phyloP scores from a whole-genome alignment of 2,888 invertebrate genomes.

The Parapristionchus giblindavisi region DNA sequence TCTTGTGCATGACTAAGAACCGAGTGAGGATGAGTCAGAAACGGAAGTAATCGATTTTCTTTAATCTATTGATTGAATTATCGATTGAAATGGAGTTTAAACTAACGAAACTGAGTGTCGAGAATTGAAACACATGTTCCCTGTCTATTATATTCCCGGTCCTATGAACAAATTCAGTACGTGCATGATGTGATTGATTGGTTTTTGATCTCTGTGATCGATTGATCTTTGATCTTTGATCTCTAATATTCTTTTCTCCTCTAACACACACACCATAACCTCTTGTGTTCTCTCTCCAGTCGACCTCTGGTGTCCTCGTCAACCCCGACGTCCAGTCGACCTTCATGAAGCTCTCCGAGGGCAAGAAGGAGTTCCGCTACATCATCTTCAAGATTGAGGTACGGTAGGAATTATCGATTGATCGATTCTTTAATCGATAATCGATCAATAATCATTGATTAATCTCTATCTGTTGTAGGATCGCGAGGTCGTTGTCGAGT shows the following conservation, averaged over 20 bases:
- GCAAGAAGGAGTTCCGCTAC: slow-evolving; percentile 67
- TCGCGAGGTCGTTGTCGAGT: slow-evolving; percentile 68
- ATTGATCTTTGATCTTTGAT: slow-evolving; percentile 17
- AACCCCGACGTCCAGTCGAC: slow-evolving; percentile 69
- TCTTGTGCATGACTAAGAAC: slow-evolving; percentile 34
- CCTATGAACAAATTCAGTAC: background rate
- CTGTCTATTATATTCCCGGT: slow-evolving; percentile 14
- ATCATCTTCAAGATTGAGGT: slow-evolving; percentile 70
- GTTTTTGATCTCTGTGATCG: background rate
- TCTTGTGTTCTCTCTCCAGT: slow-evolving; percentile 39
- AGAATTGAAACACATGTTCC: no score
- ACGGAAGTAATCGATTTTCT: background rate
- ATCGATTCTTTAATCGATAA: no score
- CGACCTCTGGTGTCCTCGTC: slow-evolving; percentile 68
- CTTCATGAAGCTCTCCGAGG: slow-evolving; percentile 69
- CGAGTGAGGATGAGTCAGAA: slow-evolving; percentile 1
- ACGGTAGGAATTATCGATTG: background rate
- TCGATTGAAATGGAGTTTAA: no score
- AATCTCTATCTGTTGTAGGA: slow-evolving; percentile 50
- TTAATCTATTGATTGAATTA: no score
- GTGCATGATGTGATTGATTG: slow-evolving; percentile 12
- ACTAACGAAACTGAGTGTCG: no score
- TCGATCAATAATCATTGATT: background rate
- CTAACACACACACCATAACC: slow-evolving; percentile 14
- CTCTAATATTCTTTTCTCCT: background rate